phyloP scores from a whole-genome alignment of 2,113 vertebrate genomes.

The Actinemys pallida region DNA sequence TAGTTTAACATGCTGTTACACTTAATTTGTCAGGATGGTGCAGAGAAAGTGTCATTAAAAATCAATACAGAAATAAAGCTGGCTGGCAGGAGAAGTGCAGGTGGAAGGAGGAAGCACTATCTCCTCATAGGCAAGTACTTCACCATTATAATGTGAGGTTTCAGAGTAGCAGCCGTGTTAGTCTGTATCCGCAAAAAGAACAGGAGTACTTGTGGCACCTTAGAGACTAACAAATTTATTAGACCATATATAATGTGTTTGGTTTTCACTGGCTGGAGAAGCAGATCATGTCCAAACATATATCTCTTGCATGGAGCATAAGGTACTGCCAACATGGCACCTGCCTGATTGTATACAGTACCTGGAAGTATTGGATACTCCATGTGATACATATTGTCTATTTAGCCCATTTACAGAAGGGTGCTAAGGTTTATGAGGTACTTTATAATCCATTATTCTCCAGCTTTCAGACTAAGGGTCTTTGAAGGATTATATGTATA shows the following conservation, averaged over 20 bases:
- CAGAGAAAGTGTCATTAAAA: too few species aligned
- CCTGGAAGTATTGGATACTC: background rate
- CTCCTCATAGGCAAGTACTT: conserved; percentile 7
- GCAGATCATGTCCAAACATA: conserved; percentile 23
- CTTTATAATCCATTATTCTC: conserved; percentile 24
- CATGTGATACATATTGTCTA: background rate
- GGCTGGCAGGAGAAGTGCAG: too few species aligned
- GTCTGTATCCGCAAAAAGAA: too few species aligned
- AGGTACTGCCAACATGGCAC: background rate
- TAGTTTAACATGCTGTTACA: too few species aligned
- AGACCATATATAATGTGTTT: background rate
- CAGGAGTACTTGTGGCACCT: too few species aligned
- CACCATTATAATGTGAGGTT: background rate
- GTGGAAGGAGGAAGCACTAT: background rate
- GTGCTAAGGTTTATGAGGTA: background rate
- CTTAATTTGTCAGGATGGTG: too few species aligned
- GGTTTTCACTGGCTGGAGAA: conserved; percentile 2
- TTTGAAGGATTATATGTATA: conserved; percentile 21
- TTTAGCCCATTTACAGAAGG: conserved; percentile 25
- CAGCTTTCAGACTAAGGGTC: background rate
- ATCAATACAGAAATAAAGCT: too few species aligned
- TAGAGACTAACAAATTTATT: too few species aligned
- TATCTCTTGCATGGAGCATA: conserved; percentile 18
- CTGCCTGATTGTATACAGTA: background rate
- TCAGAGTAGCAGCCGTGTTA: too few species aligned